These are phyloP conservation scores for Himalopsyche kuldschensis DNA, from an alignment of 2,888 invertebrate genomes.

Conservation along the genomic window DNA sequence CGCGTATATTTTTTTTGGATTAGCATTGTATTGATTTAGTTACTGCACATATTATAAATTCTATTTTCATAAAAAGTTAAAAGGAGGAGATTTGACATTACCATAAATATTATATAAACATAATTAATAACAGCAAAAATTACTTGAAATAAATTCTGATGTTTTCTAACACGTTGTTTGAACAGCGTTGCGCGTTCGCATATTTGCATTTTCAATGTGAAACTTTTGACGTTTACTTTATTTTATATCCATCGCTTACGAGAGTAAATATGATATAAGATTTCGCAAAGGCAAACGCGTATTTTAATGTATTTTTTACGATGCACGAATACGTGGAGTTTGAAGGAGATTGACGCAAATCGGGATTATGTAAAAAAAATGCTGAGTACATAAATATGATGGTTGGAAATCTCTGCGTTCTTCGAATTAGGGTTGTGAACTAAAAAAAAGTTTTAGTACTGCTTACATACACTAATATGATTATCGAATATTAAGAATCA, in stretches of 20 bases:
- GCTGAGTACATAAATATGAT: slow-evolving; percentile 7
- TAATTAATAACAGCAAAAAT: not conserved
- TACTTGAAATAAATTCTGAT: not conserved
- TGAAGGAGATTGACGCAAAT: slow-evolving; percentile 18
- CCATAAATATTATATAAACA: no score
- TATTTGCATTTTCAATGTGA: slow-evolving; percentile 18
- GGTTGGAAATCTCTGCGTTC: not conserved
- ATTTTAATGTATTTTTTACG: slow-evolving; percentile 17
- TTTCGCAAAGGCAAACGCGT: slow-evolving; percentile 4
- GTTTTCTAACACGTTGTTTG: not conserved
- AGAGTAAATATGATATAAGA: slow-evolving; percentile 19
- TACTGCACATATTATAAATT: no score
- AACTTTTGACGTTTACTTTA: slow-evolving; percentile 20
- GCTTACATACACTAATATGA: no score
- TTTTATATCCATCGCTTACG: slow-evolving; percentile 8
- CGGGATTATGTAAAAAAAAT: slow-evolving; percentile 25
- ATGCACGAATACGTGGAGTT: not conserved
- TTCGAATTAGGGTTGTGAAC: not conserved
- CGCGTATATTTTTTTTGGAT: no score
- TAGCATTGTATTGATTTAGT: no score
- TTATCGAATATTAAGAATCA: no score
- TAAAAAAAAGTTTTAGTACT: not conserved
- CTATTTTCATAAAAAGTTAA: no score
- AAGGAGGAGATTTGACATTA: no score
- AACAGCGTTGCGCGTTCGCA: slow-evolving; percentile 2